A percentile compares a stretch with the other conserved stretches of the same genome.
phyloP scores from a whole-genome alignment of 2,113 vertebrate species.

The Perccottus glenii region DNA sequence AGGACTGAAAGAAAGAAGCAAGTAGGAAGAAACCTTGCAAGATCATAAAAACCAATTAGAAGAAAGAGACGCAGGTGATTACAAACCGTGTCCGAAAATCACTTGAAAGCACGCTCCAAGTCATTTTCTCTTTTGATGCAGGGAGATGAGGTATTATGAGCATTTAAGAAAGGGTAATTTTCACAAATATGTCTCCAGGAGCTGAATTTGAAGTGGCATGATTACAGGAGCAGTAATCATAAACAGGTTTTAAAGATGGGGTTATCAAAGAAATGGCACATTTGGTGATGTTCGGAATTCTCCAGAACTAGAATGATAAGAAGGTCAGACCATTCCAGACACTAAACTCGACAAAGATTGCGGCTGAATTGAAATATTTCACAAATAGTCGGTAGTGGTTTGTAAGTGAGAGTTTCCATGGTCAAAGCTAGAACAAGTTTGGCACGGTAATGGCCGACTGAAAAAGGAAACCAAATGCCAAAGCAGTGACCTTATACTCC shows the following conservation, averaged over 20 bases:
- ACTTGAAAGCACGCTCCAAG: slow-evolving; percentile 34
- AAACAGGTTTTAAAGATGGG: slow-evolving; percentile 12
- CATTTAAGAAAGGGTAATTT: slow-evolving; percentile 39
- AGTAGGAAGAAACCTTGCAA: background rate
- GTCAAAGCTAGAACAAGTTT: too few relatives aligned
- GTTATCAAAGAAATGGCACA: background rate
- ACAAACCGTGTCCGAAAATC: slow-evolving; percentile 10
- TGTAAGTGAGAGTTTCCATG: too few relatives aligned
- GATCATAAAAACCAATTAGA: slow-evolving; percentile 46
- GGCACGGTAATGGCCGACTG: too few relatives aligned
- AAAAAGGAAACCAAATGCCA: too few relatives aligned
- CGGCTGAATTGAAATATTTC: too few relatives aligned
- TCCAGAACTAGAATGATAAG: too few relatives aligned
- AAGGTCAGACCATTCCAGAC: too few relatives aligned
- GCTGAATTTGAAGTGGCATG: slow-evolving; percentile 6
- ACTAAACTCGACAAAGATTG: too few relatives aligned
- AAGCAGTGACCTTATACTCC: too few relatives aligned
- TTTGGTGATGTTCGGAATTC: background rate
- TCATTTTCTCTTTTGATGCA: slow-evolving; percentile 42
- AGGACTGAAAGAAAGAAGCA: slow-evolving; percentile 12
- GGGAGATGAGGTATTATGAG: background rate
- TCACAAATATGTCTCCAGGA: slow-evolving; percentile 29
- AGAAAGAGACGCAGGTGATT: slow-evolving; percentile 22
- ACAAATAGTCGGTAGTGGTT: too few relatives aligned
- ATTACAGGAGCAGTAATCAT: slow-evolving; percentile 8